Percentiles rank a stretch among this genome's conserved stretches.
These are phyloP conservation scores for Chiridota heheva DNA, from an alignment of 35 echinoderm and acorn worm genomes.

Conservation along the genomic window DNA sequence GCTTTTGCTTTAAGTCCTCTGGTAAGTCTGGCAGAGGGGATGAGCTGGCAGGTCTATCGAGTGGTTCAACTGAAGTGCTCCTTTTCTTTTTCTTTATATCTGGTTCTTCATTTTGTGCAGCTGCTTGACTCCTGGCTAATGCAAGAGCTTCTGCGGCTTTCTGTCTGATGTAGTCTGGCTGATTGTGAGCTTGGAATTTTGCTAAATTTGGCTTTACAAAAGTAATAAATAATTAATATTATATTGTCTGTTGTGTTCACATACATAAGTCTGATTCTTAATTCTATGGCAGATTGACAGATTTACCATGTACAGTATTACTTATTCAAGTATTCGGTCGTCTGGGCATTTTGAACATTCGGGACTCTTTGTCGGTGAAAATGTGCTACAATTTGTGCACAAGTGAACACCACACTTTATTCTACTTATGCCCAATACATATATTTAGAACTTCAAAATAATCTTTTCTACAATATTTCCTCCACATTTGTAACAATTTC, in stretches of 20 bases:
- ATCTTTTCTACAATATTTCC: too few relatives aligned
- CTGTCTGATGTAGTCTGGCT: constrained; percentile 87
- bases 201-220: constrained; percentile 74
- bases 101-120: constrained; percentile 55
- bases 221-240: neutral
- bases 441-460: too few relatives aligned
- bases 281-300: neutral
- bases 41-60: constrained; percentile 72
- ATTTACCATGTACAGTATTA: neutral
- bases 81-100: constrained; percentile 79
- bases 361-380: too few relatives aligned
- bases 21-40: constrained; percentile 84
- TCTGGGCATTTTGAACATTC: too few relatives aligned
- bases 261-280: neutral
- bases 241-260: neutral
- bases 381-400: too few relatives aligned
- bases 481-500: too few relatives aligned
- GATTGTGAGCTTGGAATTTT: constrained; percentile 81
- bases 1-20: constrained; percentile 77
- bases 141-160: constrained; percentile 85
- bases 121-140: constrained; percentile 22
- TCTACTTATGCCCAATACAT: too few relatives aligned
- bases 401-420: too few relatives aligned
- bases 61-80: constrained; percentile 74
- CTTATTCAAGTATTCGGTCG: too few relatives aligned